Base-by-base conservation (phyloP, 1,140 invertebrate species). In the Platyscapa corneri region DNA sequence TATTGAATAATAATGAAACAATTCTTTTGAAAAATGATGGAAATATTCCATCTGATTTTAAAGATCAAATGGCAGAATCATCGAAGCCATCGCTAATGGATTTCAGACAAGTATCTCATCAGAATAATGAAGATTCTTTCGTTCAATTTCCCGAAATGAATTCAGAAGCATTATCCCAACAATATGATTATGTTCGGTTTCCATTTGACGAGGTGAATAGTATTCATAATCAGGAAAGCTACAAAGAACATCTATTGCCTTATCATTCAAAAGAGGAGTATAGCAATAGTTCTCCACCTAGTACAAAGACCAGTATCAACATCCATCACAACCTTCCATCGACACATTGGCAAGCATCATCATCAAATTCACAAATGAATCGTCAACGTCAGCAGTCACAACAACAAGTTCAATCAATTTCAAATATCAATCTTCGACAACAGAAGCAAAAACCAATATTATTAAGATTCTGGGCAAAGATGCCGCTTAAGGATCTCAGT, bases 201-300 rank as follows among this genome's bases (percentile, higher is more conserved):
- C 91, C 92, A 0, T 90, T 89, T 0, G 91, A 91, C 10, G 90
- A 92, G 27, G 90, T 90, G 0, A 93, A 93, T 85, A 92, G 92
- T 60, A 92, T 93, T 77, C 91, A 92, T 79, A 89, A 85, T 30
- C 84, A 83, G 12, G 90, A 90, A 27, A 90, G 89, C 12, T 86
- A 65, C 76, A 86, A 82, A 56, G 80, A 84, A 3, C 86, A 75
- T 16, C 34, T 86, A 6, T 72, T 74, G 27, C n/a, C 83, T 0
- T 86, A 78, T 39, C 78, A 46, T 27, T 75, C 72, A 8, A 70
- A 56, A 23, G 49, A 53, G 0, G 76, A 67, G 0, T 65, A 77
- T 32, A 32, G 23, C 2, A 32, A 18, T 18, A 87, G 88, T 0
- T 83, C 86, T 16, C 79, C 87, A 1, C 82, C 87, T 20, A 90